Evolutionary conservation across 2,888 invertebrate genomes (phyloP).

Genomic region (Hyles lineata): DNA sequence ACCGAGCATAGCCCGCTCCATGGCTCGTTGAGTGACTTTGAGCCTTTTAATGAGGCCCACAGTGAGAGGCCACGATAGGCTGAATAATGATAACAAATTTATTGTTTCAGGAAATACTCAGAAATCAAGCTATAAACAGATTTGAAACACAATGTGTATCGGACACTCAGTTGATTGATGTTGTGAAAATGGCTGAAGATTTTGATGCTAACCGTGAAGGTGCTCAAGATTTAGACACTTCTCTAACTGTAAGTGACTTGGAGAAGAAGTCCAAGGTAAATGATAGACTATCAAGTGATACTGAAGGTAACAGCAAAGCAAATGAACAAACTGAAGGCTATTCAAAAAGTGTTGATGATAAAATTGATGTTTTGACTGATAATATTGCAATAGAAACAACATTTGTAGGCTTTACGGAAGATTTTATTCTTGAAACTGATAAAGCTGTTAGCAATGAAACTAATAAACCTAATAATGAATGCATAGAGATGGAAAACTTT

Average conservation of each 20-base stretch:
- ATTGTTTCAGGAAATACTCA: conserved; percentile 1
- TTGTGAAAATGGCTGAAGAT: conserved; percentile 68
- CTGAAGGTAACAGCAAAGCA: neutral
- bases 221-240: conserved; percentile 65
- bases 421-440: conserved; percentile 26
- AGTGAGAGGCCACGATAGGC: too few relatives aligned
- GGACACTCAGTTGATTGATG: conserved; percentile 69
- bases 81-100: neutral
- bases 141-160: conserved; percentile 73
- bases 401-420: conserved; percentile 10
- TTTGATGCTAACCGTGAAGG: conserved; percentile 52
- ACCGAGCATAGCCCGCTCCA: too few relatives aligned
- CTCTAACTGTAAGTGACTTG: conserved; percentile 41
- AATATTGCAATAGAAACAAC: conserved; percentile 7
- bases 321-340: neutral
- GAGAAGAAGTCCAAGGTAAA: neutral
- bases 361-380: neutral
- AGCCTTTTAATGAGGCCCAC: too few relatives aligned
- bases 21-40: too few relatives aligned
- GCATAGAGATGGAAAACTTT: neutral
- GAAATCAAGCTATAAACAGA: conserved; percentile 42
- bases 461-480: neutral
- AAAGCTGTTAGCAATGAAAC: conserved; percentile 21
- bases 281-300: neutral
- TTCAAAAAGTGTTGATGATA: neutral